Evolutionary conservation across 2,113 vertebrate species (phyloP).

Genomic region (Sinocyclocheilus rhinocerous): DNA sequence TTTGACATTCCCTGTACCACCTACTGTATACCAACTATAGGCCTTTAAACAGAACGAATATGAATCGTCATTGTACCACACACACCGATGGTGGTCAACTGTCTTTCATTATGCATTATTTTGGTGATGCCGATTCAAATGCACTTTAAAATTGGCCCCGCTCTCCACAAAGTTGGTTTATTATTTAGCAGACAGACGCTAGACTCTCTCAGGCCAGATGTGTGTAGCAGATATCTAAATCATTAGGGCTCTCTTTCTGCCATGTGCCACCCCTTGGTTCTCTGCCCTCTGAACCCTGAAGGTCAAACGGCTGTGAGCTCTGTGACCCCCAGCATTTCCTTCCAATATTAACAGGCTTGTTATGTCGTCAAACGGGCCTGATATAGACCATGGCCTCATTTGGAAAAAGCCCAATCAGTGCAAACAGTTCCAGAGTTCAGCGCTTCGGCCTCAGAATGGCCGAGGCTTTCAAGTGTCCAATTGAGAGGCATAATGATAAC

Average conservation of each 20-base stretch:
- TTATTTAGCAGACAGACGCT: constrained; percentile 60
- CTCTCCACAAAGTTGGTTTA: constrained; percentile 63
- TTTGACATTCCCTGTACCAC: constrained; percentile 42
- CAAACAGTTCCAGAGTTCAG: constrained; percentile 59
- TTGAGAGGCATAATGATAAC: constrained; percentile 73
- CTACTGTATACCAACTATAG: constrained; percentile 50
- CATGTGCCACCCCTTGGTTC: constrained; percentile 87
- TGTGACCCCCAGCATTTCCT: constrained; percentile 89
- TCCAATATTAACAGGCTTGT: constrained; percentile 80
- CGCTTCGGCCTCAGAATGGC: constrained; percentile 62
- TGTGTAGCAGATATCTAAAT: constrained; percentile 98
- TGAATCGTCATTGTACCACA: constrained; percentile 36
- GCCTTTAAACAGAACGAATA: constrained; percentile 17
- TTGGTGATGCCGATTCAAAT: constrained; percentile 12
- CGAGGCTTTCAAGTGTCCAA: constrained; percentile 72
- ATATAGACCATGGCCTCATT: constrained; percentile 80
- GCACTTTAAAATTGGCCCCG: neutral
- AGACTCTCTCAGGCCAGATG: constrained; percentile 61
- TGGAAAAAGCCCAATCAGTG: constrained; percentile 78
- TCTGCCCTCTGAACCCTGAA: constrained; percentile 83
- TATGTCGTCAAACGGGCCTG: constrained; percentile 78
- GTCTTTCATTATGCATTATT: constrained; percentile 66
- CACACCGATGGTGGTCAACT: constrained; percentile 55
- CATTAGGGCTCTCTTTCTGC: constrained; percentile 88
- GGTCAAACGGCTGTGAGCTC: constrained; percentile 85